Base-by-base conservation (phyloP, 2,797 vertebrate species). In the Epinephelus coioides region DNA sequence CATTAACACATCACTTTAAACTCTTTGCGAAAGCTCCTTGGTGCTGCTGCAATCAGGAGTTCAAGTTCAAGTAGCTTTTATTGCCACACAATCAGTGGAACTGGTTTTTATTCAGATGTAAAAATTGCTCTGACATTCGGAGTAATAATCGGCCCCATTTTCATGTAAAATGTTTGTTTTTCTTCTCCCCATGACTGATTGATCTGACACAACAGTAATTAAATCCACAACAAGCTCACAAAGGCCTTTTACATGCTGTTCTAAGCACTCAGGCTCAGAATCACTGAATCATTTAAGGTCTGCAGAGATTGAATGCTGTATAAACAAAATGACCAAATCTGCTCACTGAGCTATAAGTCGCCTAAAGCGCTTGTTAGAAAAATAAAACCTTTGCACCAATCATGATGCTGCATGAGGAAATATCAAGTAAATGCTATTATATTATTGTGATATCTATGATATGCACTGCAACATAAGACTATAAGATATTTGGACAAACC, bases 81-180 rank as follows among this genome's bases (percentile, higher is more conserved):
- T 55, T 73, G 65, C 59, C 21, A 14, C 44, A n/a, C 69, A 61
- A 49, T 72, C 27, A 61, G n/a, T 15, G 34, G 6, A 68, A 51
- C 51, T 3, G 9, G 25, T 38, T 61, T 25, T 67, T 23, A 56
- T 38, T 72, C 38, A 55, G 34, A 53, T 53, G n/a, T 55, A 73
- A 38, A 60, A 21, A 62, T 18, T 23, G 23, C 25, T 47, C 34
- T 63, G 67, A 68, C 25, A 61, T 72, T 72, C 47, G 27, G 54
- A 38, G 17, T 17, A 38, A 73, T 61, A 65, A 75, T 68, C 46
- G 6, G 62, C 9, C 25, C n/a, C 27, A 55, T 64, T 68, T 75
- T 60, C 46, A 21, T 34, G 15, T 55, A 12, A n/a, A 67, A 38
- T 71, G 47, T 79, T 79, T 79, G 43, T 76, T 66, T 76, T 68